Base-by-base conservation (phyloP, 1,140 invertebrate genomes). In the Eriocheir sinensis region DNA sequence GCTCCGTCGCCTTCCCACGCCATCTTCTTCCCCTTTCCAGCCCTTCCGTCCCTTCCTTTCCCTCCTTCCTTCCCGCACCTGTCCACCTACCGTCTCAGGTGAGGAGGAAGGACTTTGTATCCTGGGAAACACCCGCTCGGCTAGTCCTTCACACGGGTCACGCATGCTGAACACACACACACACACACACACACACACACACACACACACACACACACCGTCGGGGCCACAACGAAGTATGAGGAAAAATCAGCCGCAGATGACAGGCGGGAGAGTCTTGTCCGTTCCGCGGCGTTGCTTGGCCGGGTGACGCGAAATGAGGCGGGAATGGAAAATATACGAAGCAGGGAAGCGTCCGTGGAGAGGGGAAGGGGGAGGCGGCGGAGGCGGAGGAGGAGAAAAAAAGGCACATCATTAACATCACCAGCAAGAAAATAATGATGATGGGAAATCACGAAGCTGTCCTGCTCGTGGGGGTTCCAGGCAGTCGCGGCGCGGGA, bases 121-220 rank as follows among this genome's bases (percentile, higher is more conserved):
- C 60, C 60, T 38, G 30, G 40, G 17, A 86, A 86, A 86, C 36
- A 86, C 83, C 15, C 83, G 36, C 8, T 4, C 8, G 27, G 80
- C n/a, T 4, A 81, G 34, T 81, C 34, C 8, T 8, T n/a, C 80
- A 38, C 83, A 41, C 34, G 30, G 48, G 72, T 36, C 83, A 41
- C 34, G 30, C 89, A 91, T 36, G 4, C 72, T 60, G 38, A 12
- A 91, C 53, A 53, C 53, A 91, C 89, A 91, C 89, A 79, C 89
- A 91, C 53, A 79, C 30, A 91, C 89, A 79, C 53, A 79, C 53
- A 79, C 89, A 79, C 53, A 38, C 53, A 91, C 89, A 91, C 89
- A 91, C 89, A 72, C 89, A 91, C 48, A 72, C 53, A 91, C 53
- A 91, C 89, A 72, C 30, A 72, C 53, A 72, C 30, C 12, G 60